These are phyloP conservation scores for Pseudorectes ferrugineus DNA, from an alignment of 2,113 vertebrate species.

Conservation along the genomic window DNA sequence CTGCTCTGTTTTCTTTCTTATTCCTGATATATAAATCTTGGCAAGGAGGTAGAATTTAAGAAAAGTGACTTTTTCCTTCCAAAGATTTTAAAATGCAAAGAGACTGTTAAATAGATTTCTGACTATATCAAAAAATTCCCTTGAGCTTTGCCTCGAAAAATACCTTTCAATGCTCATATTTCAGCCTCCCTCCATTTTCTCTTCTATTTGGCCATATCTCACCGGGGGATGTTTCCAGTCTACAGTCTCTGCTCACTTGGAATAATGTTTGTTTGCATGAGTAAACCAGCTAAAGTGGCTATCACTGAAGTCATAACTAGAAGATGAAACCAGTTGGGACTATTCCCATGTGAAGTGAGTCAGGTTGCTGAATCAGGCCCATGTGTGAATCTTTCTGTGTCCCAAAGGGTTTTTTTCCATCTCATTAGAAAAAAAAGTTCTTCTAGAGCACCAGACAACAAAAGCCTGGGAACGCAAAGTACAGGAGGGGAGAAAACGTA, in stretches of 20 bases:
- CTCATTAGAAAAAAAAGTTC: neutral
- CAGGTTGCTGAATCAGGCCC: constrained; percentile 44
- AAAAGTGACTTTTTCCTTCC: neutral
- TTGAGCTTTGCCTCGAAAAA: neutral
- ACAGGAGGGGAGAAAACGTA: neutral
- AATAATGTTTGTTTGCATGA: constrained; percentile 55
- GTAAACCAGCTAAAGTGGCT: constrained; percentile 41
- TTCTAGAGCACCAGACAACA: neutral
- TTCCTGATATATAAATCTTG: neutral
- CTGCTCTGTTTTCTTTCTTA: neutral
- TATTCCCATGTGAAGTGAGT: constrained; percentile 47
- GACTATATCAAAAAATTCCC: neutral
- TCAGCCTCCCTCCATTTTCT: neutral
- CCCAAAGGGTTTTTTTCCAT: neutral
- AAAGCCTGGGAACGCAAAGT: neutral
- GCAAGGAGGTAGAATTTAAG: neutral
- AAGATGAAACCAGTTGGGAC: constrained; percentile 34
- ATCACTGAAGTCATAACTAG: constrained; percentile 11
- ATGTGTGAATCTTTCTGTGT: neutral
- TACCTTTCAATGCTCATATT: neutral
- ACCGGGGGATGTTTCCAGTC: neutral
- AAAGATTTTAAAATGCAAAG: neutral
- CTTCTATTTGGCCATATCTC: neutral
- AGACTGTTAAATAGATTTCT: neutral
- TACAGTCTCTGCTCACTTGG: constrained; percentile 42